Evolutionary conservation across 2,797 vertebrate species (phyloP).

Genomic region (Leptodactylus fallax): DNA sequence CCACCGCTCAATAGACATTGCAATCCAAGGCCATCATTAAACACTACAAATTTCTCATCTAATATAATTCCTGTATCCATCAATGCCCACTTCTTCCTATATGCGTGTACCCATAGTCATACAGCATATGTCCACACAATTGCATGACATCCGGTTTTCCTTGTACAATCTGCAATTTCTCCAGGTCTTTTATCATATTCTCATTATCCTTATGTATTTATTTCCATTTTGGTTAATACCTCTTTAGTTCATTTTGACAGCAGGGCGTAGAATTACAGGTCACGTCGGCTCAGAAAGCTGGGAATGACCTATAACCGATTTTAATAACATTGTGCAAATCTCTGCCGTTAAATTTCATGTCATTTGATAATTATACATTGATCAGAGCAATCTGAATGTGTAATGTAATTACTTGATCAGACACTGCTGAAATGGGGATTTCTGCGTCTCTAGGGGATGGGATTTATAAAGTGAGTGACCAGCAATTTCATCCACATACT

Average conservation of each 20-base stretch:
- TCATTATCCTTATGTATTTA: neutral
- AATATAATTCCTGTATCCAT: too few species aligned
- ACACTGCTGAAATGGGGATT: conserved; percentile 39
- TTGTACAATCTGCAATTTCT: neutral
- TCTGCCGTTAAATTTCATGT: conserved; percentile 37
- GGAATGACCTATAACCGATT: conserved; percentile 30
- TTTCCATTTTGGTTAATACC: neutral
- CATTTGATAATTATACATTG: conserved; percentile 63
- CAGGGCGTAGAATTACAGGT: neutral
- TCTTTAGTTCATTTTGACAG: neutral
- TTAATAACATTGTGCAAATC: conserved; percentile 43
- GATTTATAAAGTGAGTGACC: conserved; percentile 12
- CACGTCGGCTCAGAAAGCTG: neutral
- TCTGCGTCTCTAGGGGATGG: neutral
- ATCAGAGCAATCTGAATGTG: conserved; percentile 59
- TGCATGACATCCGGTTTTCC: neutral
- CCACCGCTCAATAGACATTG: too few species aligned
- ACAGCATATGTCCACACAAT: neutral
- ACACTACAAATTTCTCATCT: too few species aligned
- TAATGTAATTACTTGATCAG: conserved; percentile 62
- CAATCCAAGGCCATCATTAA: too few species aligned
- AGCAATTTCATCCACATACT: neutral
- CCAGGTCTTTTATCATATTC: neutral
- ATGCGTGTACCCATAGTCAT: too few species aligned
- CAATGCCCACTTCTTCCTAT: too few species aligned